Evolutionary conservation across 2,113 vertebrate species (phyloP), one percentile per base, ranked within the genome.

Genomic region (Pan paniscus): DNA sequence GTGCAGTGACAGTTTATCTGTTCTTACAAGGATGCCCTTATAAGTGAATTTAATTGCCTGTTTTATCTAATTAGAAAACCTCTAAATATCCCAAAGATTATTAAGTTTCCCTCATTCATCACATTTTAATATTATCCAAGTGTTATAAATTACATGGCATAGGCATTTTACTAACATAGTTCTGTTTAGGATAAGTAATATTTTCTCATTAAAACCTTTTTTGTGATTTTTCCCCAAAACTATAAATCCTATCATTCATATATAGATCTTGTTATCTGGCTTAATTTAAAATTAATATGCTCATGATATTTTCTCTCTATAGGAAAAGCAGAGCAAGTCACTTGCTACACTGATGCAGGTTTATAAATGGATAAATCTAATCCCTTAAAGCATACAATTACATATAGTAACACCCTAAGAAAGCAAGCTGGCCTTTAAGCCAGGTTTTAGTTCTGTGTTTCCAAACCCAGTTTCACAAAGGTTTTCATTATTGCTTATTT

Each of bases 1-100:
- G 27, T 78, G 43, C 40, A 64, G 16, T 92, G 86, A 92, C 75
- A 76, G 80, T 79, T 95, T 92, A 48, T 87, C 68, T 90, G 52
- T 89, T 70, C 70, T 96, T 32, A 89, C 61, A 80, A 95, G 25
- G 32, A 89, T 95, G 75, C 55, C 73, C 48, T 90, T 80, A 68
- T 90, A 93, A 93, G 89, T 93, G 82, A 97, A 93, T 97, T 96
- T 95, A 97, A 97, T 97, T 96, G 67, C 89, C 95, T 93, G 40
- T 80, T 98, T 93, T 96, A 93, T 84, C 89, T 95, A 96, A 97
- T 98, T 96, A 95, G 50, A 96, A 95, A 96, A 93, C 35, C 86
- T 81, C 93, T 93, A 98, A 94, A 97, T 97, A 96, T 61, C 75
- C 68, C 84, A 89, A 85, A 97, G 91, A 96, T 96, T 98, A 90